A percentile compares a stretch with the other conserved stretches of the same genome.
Evolutionary conservation across 2,797 vertebrate genomes (phyloP).

Genomic region (Urocyon cinereoargenteus): DNA sequence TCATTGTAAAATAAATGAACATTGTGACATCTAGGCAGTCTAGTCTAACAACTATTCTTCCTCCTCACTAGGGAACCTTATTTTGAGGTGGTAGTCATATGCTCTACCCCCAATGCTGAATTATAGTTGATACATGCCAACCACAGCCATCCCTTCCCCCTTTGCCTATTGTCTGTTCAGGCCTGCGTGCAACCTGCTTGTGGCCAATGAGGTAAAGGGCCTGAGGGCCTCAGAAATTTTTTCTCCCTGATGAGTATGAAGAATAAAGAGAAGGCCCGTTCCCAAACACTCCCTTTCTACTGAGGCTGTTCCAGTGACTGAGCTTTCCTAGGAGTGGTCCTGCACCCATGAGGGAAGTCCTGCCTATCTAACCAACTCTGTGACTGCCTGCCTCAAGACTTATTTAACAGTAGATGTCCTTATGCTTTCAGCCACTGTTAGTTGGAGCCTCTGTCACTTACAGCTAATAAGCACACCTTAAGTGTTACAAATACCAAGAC

Average conservation of each 20-base stretch:
- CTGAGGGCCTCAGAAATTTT: neutral
- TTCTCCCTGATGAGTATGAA: neutral
- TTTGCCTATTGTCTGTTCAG: neutral
- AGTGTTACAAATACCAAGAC: neutral
- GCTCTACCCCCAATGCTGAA: neutral
- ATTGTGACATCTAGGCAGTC: neutral
- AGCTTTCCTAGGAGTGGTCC: neutral
- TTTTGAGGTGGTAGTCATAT: neutral
- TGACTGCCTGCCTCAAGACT: neutral
- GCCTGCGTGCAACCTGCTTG: neutral
- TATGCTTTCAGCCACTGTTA: neutral
- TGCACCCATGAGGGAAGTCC: neutral
- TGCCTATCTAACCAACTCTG: neutral
- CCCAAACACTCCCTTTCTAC: neutral
- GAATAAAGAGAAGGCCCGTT: neutral
- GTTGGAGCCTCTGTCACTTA: neutral
- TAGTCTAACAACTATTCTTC: neutral
- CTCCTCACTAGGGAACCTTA: neutral
- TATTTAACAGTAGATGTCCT: neutral
- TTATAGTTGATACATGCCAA: neutral
- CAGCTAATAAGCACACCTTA: neutral
- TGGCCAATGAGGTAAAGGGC: neutral
- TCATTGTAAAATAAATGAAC: neutral
- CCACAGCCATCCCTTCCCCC: neutral
- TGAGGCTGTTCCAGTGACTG: neutral